phyloP scores from a whole-genome alignment of 1,140 invertebrate genomes.

The Paralvinella palmiformis region DNA sequence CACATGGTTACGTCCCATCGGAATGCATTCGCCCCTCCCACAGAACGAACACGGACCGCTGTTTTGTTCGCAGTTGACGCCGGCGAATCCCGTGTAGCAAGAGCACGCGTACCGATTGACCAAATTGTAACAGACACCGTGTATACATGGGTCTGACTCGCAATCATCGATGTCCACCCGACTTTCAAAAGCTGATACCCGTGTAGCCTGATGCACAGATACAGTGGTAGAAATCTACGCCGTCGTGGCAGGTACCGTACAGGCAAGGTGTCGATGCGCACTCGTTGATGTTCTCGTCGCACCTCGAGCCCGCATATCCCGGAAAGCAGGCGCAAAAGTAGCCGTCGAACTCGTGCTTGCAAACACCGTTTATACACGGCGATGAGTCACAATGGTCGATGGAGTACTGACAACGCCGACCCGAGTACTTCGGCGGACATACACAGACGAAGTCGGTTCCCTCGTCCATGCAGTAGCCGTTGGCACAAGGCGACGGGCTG shows the following conservation, averaged over 20 bases:
- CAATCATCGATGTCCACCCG: slow-evolving; percentile 79
- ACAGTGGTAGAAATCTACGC: slow-evolving; percentile 69
- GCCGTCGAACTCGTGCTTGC: slow-evolving; percentile 55
- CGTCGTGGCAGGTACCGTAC: slow-evolving; percentile 21
- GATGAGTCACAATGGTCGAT: slow-evolving; percentile 47
- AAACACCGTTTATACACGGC: slow-evolving; percentile 90
- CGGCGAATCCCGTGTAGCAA: slow-evolving; percentile 64
- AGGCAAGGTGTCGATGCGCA: slow-evolving; percentile 23
- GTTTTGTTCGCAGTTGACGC: slow-evolving; percentile 75
- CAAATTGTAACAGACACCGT: slow-evolving; percentile 20
- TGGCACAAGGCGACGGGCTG: slow-evolving; percentile 18
- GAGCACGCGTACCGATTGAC: slow-evolving; percentile 64
- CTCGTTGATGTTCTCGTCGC: slow-evolving; percentile 21
- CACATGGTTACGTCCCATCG: too few species aligned
- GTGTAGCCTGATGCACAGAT: slow-evolving; percentile 86
- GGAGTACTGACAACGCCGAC: slow-evolving; percentile 41
- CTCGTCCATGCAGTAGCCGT: slow-evolving; percentile 18
- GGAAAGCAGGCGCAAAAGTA: slow-evolving; percentile 11
- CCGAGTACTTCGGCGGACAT: slow-evolving; percentile 61
- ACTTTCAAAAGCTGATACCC: slow-evolving; percentile 80
- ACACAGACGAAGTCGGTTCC: slow-evolving; percentile 39
- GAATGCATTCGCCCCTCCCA: too few species aligned
- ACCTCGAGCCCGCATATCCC: slow-evolving; percentile 11
- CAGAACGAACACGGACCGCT: too few species aligned
- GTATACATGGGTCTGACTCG: slow-evolving; percentile 20